Percentiles rank a stretch among this genome's conserved stretches.
phyloP scores from a whole-genome alignment of 2,113 vertebrate species.

The Carassius gibelio region DNA sequence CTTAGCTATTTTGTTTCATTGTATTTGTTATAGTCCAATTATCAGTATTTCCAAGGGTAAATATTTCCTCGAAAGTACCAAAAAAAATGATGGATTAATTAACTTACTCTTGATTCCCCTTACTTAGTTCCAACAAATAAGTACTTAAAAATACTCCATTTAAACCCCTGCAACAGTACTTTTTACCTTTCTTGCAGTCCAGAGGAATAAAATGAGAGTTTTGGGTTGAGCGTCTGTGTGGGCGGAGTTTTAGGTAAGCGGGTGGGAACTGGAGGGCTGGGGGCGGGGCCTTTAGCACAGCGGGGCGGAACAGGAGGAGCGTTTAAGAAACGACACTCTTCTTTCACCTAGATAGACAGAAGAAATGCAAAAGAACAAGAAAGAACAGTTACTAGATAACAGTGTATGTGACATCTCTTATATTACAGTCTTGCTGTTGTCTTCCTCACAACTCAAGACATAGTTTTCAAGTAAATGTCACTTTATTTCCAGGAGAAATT shows the following conservation, averaged over 20 bases:
- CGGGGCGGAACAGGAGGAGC: slow-evolving; percentile 92
- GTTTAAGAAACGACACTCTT: slow-evolving; percentile 93
- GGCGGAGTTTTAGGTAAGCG: slow-evolving; percentile 81
- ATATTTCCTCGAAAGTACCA: neutral
- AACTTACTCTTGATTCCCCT: neutral
- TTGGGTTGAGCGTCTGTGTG: slow-evolving; percentile 79
- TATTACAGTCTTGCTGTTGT: neutral
- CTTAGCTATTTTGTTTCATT: neutral
- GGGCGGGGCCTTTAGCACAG: slow-evolving; percentile 76
- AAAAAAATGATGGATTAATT: neutral
- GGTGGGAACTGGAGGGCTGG: slow-evolving; percentile 84
- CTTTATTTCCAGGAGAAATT: neutral
- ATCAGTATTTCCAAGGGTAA: neutral
- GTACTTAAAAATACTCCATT: neutral
- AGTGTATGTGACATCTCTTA: neutral
- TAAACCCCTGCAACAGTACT: neutral
- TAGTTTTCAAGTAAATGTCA: neutral
- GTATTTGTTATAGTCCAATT: neutral
- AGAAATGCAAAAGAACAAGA: neutral
- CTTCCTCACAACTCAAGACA: neutral
- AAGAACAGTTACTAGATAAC: neutral
- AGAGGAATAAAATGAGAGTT: slow-evolving; percentile 92
- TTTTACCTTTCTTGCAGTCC: slow-evolving; percentile 89
- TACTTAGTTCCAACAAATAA: neutral
- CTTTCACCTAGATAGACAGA: slow-evolving; percentile 82